These are phyloP conservation scores for Philopedon plagiatum DNA, from an alignment of 2,888 invertebrate genomes.

Conservation along the genomic window DNA sequence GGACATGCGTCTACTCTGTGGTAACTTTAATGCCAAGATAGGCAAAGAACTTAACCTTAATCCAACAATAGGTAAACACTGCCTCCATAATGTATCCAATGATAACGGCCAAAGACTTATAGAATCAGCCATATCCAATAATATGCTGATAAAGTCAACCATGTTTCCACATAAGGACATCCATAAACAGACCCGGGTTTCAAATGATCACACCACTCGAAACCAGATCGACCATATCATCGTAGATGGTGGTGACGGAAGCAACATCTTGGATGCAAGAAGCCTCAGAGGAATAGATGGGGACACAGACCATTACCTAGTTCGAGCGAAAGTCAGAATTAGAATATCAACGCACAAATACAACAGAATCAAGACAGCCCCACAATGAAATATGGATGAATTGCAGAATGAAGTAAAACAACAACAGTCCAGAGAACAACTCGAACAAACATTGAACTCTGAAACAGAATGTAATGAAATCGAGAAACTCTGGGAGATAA, in stretches of 20 bases:
- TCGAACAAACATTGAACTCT: no score
- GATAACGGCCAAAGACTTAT: not conserved
- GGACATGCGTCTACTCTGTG: not conserved
- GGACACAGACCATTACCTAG: no score
- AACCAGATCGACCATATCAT: no score
- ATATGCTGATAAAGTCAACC: slow-evolving; percentile 18
- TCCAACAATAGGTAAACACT: no score
- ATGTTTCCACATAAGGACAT: slow-evolving; percentile 22
- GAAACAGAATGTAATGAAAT: no score
- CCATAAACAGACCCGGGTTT: no score
- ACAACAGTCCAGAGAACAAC: slow-evolving; percentile 3
- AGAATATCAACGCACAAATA: not conserved
- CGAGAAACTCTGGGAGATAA: no score
- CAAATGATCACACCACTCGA: no score
- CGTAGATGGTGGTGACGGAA: slow-evolving; percentile 8
- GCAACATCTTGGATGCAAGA: slow-evolving; percentile 3
- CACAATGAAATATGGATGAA: slow-evolving; percentile 15
- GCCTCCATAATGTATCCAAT: no score
- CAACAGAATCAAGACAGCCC: slow-evolving; percentile 5
- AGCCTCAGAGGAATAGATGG: no score
- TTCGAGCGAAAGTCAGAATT: not conserved
- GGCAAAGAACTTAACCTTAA: no score
- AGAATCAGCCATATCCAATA: slow-evolving; percentile 1
- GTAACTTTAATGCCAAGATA: no score
- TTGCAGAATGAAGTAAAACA: slow-evolving; percentile 13